Evolutionary conservation across 37 sponge, comb jelly and placozoan genomes (phyloP).

Genomic region (Oscarella lobularis): DNA sequence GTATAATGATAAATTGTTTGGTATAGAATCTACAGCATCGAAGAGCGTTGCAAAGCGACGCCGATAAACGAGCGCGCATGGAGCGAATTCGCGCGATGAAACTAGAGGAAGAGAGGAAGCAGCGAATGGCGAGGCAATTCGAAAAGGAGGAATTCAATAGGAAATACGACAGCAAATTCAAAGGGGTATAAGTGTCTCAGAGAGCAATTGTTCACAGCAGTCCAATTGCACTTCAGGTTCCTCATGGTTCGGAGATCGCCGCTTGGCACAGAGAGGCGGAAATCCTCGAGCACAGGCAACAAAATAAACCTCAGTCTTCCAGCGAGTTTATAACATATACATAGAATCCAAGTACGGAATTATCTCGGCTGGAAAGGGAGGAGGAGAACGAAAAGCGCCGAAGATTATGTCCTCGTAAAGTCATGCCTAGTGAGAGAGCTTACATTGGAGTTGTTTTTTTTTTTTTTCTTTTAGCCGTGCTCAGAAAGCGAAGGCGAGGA

Average conservation of each 20-base stretch:
- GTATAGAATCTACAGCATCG: not conserved
- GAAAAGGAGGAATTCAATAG: not conserved
- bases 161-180: not conserved
- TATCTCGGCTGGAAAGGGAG: not conserved
- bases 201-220: too few relatives aligned
- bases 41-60: not conserved
- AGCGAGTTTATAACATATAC: not conserved
- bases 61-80: not conserved
- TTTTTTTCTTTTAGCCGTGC: too few relatives aligned
- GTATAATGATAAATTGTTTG: not conserved
- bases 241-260: not conserved
- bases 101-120: not conserved
- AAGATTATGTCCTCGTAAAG: too few relatives aligned
- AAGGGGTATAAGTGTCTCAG: not conserved
- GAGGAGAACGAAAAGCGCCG: too few relatives aligned
- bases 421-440: too few relatives aligned
- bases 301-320: not conserved
- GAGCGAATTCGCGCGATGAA: too few relatives aligned
- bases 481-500: too few relatives aligned
- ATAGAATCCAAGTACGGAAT: not conserved
- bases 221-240: too few relatives aligned
- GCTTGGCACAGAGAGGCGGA: slow-evolving; percentile 1
- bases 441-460: too few relatives aligned
- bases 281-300: not conserved
- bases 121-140: not conserved